Conservation (phyloP, 2,113 vertebrate genomes). For the Halcyon malimbica region DNA sequence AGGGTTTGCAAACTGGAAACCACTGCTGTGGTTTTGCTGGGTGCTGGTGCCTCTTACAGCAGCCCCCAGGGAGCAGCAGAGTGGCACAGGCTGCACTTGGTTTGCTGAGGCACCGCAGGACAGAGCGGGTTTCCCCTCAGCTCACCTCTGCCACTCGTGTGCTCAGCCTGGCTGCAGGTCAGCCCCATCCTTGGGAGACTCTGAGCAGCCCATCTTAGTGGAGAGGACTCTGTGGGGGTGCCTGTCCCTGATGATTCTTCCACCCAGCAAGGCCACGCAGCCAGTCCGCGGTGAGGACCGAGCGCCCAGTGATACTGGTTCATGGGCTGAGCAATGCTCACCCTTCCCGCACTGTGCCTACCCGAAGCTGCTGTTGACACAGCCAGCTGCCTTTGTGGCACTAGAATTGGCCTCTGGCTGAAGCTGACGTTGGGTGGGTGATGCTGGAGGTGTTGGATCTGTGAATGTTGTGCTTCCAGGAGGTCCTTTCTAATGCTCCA, state of each 20-base stretch:
- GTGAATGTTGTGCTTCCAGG: not conserved
- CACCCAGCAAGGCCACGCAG: not conserved
- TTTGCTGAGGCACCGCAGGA: not conserved
- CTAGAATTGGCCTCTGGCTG: not conserved
- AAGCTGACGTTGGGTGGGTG: not conserved
- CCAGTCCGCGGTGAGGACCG: not conserved
- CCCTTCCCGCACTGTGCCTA: not conserved
- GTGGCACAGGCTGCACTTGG: not conserved
- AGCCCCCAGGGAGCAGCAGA: not conserved
- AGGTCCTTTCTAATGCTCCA: not conserved
- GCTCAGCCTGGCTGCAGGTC: not conserved
- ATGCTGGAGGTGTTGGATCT: not conserved
- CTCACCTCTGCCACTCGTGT: not conserved
- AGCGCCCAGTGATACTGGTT: fast-evolving
- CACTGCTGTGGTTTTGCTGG: not conserved
- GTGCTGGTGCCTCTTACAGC: not conserved
- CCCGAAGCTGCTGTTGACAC: not conserved
- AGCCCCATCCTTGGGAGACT: not conserved
- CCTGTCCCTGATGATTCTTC: not conserved
- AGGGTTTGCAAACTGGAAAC: not conserved
- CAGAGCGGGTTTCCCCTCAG: not conserved
- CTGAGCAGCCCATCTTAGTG: not conserved
- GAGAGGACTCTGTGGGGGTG: not conserved
- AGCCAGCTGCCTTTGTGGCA: not conserved
- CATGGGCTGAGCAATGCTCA: not conserved